These are phyloP conservation scores for Rhagophthalmus giganteus DNA, from an alignment of 2,888 invertebrate genomes.

Conservation along the genomic window DNA sequence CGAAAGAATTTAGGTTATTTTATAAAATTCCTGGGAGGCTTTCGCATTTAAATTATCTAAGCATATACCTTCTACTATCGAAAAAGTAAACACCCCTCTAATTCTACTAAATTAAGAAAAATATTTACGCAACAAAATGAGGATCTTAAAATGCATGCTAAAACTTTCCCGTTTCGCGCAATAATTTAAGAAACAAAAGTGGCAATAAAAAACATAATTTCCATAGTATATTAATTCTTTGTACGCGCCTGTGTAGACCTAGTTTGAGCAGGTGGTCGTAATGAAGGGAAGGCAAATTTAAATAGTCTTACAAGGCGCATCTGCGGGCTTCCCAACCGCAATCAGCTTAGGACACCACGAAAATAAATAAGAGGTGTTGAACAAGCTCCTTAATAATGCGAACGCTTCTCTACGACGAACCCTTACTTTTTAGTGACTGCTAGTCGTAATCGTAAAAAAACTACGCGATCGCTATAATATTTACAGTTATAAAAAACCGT, in stretches of 20 bases:
- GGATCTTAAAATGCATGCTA: background rate
- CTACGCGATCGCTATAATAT: too few relatives aligned
- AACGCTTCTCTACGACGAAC: conserved; percentile 1
- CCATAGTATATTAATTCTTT: conserved; percentile 22
- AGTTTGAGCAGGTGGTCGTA: conserved; percentile 34
- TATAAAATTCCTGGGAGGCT: too few relatives aligned
- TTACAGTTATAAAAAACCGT: too few relatives aligned
- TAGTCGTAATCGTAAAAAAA: background rate
- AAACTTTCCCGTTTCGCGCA: conserved; percentile 1
- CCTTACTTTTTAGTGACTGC: background rate
- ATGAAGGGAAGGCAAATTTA: conserved; percentile 35
- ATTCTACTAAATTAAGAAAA: background rate
- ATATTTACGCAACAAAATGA: background rate
- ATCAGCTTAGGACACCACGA: conserved; percentile 33
- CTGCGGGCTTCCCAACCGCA: conserved; percentile 31
- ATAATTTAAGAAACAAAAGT: conserved; percentile 15
- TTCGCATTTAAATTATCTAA: too few relatives aligned
- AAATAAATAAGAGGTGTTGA: conserved; percentile 30
- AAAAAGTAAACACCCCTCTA: background rate
- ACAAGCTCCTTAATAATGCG: conserved; percentile 23
- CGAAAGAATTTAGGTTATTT: conserved; percentile 6
- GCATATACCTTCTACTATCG: too few relatives aligned
- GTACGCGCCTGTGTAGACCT: conserved; percentile 18
- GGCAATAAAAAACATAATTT: conserved; percentile 18
- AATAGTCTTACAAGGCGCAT: conserved; percentile 33